Percentiles rank a stretch among this genome's conserved stretches.
These are phyloP conservation scores for Microtus pennsylvanicus DNA, from an alignment of 2,113 vertebrate species.

Conservation along the genomic window DNA sequence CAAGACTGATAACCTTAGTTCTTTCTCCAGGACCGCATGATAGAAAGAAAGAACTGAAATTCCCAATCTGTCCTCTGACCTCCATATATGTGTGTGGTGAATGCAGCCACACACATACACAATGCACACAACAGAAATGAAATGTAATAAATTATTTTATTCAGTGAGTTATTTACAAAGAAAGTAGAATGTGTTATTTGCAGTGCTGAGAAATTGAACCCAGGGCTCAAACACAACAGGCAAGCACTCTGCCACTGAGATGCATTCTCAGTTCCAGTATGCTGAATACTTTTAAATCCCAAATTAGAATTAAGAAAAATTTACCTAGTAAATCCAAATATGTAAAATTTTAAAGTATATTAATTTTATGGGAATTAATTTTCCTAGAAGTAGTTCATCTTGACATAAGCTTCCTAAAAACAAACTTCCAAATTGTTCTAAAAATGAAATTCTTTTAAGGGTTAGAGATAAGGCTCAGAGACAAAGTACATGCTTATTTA, in stretches of 20 bases:
- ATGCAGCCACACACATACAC: not conserved
- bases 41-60: not conserved
- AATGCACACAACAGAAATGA: not conserved
- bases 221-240: not conserved
- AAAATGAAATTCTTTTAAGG: not conserved
- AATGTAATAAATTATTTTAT: not conserved
- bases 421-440: not conserved
- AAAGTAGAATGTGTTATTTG: not conserved
- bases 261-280: not conserved
- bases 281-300: not conserved
- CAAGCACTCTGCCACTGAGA: not conserved
- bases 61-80: not conserved
- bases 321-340: not conserved
- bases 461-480: not conserved
- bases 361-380: not conserved
- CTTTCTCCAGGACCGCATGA: not conserved
- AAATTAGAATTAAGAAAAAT: not conserved
- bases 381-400: not conserved
- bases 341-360: not conserved
- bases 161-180: not conserved
- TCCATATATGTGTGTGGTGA: not conserved
- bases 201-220: not conserved
- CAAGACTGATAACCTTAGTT: not conserved
- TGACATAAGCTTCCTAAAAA: not conserved
- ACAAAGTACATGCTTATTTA: not conserved